Conservation (phyloP, 2,888 invertebrate genomes). For the Stenurella melanura region DNA sequence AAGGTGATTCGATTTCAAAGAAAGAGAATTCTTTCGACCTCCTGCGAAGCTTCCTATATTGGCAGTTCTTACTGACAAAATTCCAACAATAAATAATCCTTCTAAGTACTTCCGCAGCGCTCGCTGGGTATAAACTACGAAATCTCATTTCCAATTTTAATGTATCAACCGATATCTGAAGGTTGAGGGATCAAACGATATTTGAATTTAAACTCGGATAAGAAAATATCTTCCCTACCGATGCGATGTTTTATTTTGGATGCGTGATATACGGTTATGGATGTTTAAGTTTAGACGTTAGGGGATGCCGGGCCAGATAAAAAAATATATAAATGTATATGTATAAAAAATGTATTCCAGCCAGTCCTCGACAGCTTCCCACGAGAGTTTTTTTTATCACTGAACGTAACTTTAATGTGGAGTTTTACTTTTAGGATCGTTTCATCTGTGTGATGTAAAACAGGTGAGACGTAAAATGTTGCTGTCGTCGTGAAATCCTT, state of each 20-base stretch:
- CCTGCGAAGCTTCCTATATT: neutral
- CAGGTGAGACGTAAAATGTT: too few relatives aligned
- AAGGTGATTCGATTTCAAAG: too few relatives aligned
- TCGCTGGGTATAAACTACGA: neutral
- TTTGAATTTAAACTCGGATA: slow-evolving; percentile 13
- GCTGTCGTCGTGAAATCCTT: too few relatives aligned
- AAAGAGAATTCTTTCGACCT: too few relatives aligned
- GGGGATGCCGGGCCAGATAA: neutral
- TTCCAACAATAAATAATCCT: slow-evolving; percentile 9
- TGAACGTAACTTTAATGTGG: neutral
- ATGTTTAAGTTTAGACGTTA: neutral
- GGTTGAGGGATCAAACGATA: neutral
- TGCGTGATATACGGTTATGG: slow-evolving; percentile 12
- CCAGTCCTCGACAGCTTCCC: neutral
- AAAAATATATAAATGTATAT: slow-evolving; percentile 4
- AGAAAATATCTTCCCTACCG: neutral
- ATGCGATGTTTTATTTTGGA: slow-evolving; percentile 4
- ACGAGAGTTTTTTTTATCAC: neutral
- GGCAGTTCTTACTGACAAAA: neutral
- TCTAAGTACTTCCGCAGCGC: neutral
- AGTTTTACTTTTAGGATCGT: neutral
- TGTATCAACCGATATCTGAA: neutral
- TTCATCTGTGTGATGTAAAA: neutral
- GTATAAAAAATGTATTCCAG: neutral
- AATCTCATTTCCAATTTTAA: slow-evolving; percentile 18